phyloP scores from a whole-genome alignment of 1,140 invertebrate species.

The Atopsyche davidsoni region DNA sequence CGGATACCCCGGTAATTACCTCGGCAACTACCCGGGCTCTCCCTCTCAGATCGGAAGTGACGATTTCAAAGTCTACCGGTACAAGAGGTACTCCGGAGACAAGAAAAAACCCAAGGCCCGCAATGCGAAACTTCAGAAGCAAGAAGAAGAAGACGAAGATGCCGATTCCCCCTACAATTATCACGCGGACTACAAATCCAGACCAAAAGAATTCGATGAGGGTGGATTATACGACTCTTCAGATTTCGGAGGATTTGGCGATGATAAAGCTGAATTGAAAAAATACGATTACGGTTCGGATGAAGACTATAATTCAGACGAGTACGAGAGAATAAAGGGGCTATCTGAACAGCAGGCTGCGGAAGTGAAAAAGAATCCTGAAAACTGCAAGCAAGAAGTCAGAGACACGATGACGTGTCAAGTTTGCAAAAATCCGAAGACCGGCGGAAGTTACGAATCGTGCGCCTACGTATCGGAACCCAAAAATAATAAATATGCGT shows the following conservation, averaged over 20 bases:
- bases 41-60: conserved; percentile 45
- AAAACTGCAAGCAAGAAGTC: conserved; percentile 55
- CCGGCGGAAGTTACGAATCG: conserved; percentile 62
- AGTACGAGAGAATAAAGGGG: conserved; percentile 48
- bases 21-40: conserved; percentile 43
- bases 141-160: conserved; percentile 37
- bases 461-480: conserved; percentile 64
- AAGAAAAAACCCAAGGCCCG: conserved; percentile 13
- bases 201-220: conserved; percentile 46
- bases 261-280: conserved; percentile 38
- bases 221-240: conserved; percentile 41
- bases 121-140: conserved; percentile 6
- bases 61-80: conserved; percentile 21
- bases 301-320: conserved; percentile 45
- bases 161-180: conserved; percentile 40
- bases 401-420: conserved; percentile 60
- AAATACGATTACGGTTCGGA: conserved; percentile 45
- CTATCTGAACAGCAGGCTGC: conserved; percentile 51
- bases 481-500: conserved; percentile 64
- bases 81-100: conserved; percentile 24
- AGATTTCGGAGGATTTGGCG: conserved; percentile 27
- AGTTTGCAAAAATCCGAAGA: conserved; percentile 60
- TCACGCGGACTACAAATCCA: conserved; percentile 42
- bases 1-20: conserved; percentile 37
- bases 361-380: conserved; percentile 52